Evolutionary conservation across 2,797 vertebrate species (phyloP).

Genomic region (Phrynocephalus guinanensis): DNA sequence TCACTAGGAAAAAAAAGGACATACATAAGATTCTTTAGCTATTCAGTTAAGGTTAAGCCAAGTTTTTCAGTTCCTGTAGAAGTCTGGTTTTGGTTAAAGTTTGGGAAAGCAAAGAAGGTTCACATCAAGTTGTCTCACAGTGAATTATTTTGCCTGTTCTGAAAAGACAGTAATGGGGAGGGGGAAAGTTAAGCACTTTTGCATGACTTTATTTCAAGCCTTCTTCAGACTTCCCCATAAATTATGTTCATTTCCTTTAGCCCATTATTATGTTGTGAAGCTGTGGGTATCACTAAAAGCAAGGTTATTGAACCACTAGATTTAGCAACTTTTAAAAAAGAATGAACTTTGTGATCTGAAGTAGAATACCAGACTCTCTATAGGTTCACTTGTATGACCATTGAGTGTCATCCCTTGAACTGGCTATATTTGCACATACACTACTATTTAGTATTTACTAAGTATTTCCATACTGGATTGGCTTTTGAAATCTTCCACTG

Average conservation of each 20-base stretch:
- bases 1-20: background rate
- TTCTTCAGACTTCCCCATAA: background rate
- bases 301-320: background rate
- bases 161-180: slow-evolving; percentile 31
- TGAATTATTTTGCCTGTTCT: slow-evolving; percentile 14
- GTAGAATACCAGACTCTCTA: background rate
- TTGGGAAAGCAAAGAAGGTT: slow-evolving; percentile 24
- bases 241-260: background rate
- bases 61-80: slow-evolving; percentile 29
- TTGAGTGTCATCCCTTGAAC: background rate
- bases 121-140: slow-evolving; percentile 25
- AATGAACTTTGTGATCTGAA: background rate
- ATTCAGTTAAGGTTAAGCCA: slow-evolving; percentile 37
- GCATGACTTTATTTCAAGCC: slow-evolving; percentile 17
- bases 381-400: background rate
- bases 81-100: slow-evolving; percentile 33
- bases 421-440: background rate
- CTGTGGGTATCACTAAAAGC: background rate
- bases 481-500: background rate
- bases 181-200: slow-evolving; percentile 15
- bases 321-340: slow-evolving; percentile 1
- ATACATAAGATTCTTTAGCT: slow-evolving; percentile 40
- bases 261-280: background rate
- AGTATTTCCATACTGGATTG: background rate
- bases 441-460: background rate